Conservation (phyloP, 2,888 invertebrate genomes). For the Pyrocoelia pectoralis region DNA sequence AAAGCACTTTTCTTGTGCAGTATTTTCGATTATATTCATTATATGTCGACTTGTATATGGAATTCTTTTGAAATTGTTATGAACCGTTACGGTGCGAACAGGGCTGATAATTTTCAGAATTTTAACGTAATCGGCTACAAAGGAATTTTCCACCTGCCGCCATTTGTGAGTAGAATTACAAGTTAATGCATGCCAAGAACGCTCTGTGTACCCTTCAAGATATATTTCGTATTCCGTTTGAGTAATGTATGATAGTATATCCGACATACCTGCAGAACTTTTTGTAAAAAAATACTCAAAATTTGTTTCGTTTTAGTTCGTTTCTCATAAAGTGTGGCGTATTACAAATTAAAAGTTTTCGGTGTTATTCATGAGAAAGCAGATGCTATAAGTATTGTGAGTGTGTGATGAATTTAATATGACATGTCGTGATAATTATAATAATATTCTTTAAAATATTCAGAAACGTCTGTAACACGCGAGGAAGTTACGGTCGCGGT, state of each 20-base stretch:
- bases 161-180: neutral
- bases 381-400: neutral
- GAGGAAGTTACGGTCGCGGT: conserved; percentile 18
- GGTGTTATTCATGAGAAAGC: neutral
- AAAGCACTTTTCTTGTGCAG: too few relatives aligned
- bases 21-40: too few relatives aligned
- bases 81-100: too few relatives aligned
- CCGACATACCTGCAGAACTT: conserved; percentile 24
- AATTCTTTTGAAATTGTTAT: too few relatives aligned
- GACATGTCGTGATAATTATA: conserved; percentile 9
- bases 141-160: neutral
- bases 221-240: conserved; percentile 34
- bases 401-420: conserved; percentile 1
- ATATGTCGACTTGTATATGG: too few relatives aligned
- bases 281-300: conserved; percentile 8
- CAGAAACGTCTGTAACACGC: conserved; percentile 20
- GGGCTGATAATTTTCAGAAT: neutral
- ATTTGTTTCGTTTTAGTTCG: neutral
- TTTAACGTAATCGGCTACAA: neutral
- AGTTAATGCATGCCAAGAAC: conserved; percentile 18
- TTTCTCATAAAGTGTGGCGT: neutral
- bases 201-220: neutral
- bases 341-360: neutral
- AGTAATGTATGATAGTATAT: conserved; percentile 33
- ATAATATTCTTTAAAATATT: conserved; percentile 2